Evolutionary conservation across 2,797 vertebrate species (phyloP), one percentile per base, ranked within the genome.

Genomic region (Synaphobranchus kaupii): DNA sequence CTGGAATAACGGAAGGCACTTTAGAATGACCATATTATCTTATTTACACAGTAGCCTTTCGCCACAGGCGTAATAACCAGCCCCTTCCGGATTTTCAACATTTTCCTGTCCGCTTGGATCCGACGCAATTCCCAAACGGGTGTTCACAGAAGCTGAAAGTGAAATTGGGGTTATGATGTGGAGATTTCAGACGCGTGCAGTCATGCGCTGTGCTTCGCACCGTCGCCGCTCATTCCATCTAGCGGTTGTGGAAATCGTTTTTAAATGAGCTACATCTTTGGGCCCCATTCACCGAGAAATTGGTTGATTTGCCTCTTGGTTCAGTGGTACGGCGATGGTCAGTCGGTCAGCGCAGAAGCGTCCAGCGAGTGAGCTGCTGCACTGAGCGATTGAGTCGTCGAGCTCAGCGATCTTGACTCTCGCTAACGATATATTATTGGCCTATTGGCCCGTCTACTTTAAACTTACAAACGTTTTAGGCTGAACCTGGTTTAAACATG

Each of bases 221-320:
- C 31, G 66, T 39, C 73, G 13, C 44, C 54, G 56, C n/a, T 86
- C 73, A 47, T 58, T 22, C 66, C 85, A 71, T 68, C 84, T 88
- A 58, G 86, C 85, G 86, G 48, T 5, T 34, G 84, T 73, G 89
- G 89, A 87, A 31, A 88, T 87, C 83, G 50, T 15, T 54, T 85
- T 20, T 47, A 13, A 15, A 25, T 63, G 56, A 83, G 56, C 76
- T 58, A 34, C 50, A 88, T 83, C 17, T 50, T 28, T 10, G 31
- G 25, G 50, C 82, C 48, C 20, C 39, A 71, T 28, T 83, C 63
- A 68, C 83, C 58, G 13, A 89, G 60, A 84, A 54, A 44, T 58
- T 17, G 4, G 17, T 58, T 17, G 56, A 84, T n/a, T 80, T 50
- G 58, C 47, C 48, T 83, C 50, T 31, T 6, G 10, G 6, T 66